phyloP scores from a whole-genome alignment of 92 coral and sea anemone genomes.

The Parazoanthus atlanticus region DNA sequence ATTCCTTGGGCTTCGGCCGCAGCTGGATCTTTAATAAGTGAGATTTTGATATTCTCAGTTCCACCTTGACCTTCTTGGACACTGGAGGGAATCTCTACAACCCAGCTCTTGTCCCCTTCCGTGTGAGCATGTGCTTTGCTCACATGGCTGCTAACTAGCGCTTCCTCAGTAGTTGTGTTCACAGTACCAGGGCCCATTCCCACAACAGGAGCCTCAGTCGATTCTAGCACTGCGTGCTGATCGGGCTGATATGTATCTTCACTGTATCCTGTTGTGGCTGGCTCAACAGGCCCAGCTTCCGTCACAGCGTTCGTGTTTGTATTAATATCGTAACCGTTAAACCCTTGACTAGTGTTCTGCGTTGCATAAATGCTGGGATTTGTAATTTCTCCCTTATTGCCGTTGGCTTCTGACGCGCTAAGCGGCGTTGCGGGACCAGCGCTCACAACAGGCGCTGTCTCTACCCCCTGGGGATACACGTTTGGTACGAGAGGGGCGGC shows the following conservation, averaged over 20 bases:
- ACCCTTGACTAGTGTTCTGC: conserved; percentile 21
- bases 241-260: conserved; percentile 19
- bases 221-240: conserved; percentile 37
- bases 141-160: conserved; percentile 30
- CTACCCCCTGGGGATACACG: neutral
- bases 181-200: conserved; percentile 27
- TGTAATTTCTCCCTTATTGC: conserved; percentile 33
- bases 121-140: conserved; percentile 12
- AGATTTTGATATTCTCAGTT: conserved; percentile 37
- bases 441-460: conserved; percentile 33
- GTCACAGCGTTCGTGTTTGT: conserved; percentile 33
- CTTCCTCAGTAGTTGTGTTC: conserved; percentile 5
- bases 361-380: neutral
- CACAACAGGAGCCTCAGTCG: conserved; percentile 20
- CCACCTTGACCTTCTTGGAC: conserved; percentile 52
- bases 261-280: conserved; percentile 22
- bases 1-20: conserved; percentile 50
- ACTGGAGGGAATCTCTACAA: conserved; percentile 68
- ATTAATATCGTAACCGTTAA: conserved; percentile 27
- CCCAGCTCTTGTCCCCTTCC: conserved; percentile 42
- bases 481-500: conserved; percentile 4
- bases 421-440: conserved; percentile 39
- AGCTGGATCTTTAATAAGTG: conserved; percentile 31
- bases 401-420: conserved; percentile 18
- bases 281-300: neutral